A percentile compares a stretch with the other conserved stretches of the same genome.
phyloP scores from a whole-genome alignment of 2,888 invertebrate genomes.

The Lucinisca nassula region DNA sequence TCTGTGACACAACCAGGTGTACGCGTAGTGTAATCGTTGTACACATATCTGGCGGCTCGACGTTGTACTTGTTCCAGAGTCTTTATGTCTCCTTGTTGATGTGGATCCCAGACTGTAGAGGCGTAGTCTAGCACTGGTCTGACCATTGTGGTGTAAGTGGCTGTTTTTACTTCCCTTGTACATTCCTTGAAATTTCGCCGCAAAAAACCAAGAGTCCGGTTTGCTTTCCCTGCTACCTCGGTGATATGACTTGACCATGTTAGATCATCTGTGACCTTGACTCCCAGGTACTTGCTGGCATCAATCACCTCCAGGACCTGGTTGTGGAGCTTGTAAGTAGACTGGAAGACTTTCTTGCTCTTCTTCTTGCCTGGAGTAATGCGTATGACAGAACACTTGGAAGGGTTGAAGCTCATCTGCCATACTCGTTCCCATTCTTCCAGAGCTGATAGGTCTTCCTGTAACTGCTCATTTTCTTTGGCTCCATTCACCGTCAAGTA shows the following conservation, averaged over 20 bases:
- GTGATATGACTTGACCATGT: background rate
- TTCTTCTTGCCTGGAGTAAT: too few species aligned
- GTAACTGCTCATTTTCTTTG: background rate
- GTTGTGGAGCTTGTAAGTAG: background rate
- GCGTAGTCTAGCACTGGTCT: background rate
- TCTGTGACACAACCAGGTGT: conserved; percentile 2
- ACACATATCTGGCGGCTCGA: conserved; percentile 3
- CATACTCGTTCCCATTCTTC: too few species aligned
- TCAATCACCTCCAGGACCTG: background rate
- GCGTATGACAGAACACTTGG: background rate
- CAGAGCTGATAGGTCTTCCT: background rate
- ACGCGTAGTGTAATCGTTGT: background rate
- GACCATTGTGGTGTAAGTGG: conserved; percentile 3
- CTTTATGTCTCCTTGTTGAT: background rate
- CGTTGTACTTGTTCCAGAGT: background rate
- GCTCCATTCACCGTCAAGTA: background rate
- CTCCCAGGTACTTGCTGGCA: background rate
- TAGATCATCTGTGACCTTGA: background rate
- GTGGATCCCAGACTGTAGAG: background rate
- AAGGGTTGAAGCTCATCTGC: too few species aligned
- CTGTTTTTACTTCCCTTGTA: background rate
- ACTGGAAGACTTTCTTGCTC: background rate
- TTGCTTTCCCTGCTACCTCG: background rate
- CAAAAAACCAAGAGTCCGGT: background rate
- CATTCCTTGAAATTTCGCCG: background rate